Base-by-base conservation (phyloP, 2,113 vertebrate species). In the Cololabis saira region DNA sequence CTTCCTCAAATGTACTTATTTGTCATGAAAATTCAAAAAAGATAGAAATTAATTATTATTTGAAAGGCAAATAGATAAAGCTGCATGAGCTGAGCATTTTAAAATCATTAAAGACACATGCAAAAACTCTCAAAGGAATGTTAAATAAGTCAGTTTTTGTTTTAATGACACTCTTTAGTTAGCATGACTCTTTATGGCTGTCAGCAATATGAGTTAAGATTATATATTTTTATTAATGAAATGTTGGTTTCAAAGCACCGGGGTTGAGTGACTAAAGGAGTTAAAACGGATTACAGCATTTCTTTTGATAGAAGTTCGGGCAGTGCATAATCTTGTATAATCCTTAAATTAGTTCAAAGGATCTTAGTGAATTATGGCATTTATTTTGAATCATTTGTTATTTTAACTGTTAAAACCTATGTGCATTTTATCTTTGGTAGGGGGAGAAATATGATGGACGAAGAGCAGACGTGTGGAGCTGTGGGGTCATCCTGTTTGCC, bases 391-490 rank as follows among this genome's bases (percentile, higher is more conserved):
- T 64, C 58, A 24, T 33, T 55, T 68, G 6, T 37, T 12, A 49
- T 45, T 68, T 68, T 3, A 60, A 4, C 16, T 15, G 45, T 41
- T 16, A 49, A 15, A 61, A 68, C 54, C 71, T 7, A 18, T 1
- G 3, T 15, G 19, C 14, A 22, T 54, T 83, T 9, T 78, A 24
- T 76, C 19, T 82, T 80, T 74, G 53, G n/a, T 71, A 97, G 95
- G 95, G 96, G 0, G 95, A 97, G 61, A 97, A 97, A 78, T 97
- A 97, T 9, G 96, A 97, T 0, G 96, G 96, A 4, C 92, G 95
- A 37, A 89, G 95, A 66, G 96, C 96, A 0, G 96, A 97, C 51
- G 96, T 97, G 72, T 97, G 96, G 96, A 97, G 96, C 86, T 96
- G 95, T 44, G 96, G 96, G 4, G 96, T 97, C 74, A 97, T 97